Base-by-base conservation (phyloP, 1,140 invertebrate species). In the Cydia strobilella region DNA sequence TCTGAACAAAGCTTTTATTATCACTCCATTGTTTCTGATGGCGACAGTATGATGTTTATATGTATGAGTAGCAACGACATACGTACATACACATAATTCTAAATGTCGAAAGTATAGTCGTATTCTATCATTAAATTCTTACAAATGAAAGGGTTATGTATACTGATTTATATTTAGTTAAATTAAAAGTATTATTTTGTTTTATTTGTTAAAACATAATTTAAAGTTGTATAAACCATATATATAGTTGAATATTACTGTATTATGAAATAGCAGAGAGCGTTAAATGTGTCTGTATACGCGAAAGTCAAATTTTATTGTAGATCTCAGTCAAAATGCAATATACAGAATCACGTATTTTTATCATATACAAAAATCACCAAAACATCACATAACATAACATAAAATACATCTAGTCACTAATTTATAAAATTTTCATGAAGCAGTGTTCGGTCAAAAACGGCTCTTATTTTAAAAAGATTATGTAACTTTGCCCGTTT, bases 351-450 rank as follows among this genome's bases (percentile, higher is more conserved):
- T 51, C n/a, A 13, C 6, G 15, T 51, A 51, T 51, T 18, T 51
- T n/a, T n/a, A n/a, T 51, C 48, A 51, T 12, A 59, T 59, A 7
- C 18, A 59, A 23, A 20, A 45, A 45, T 45, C 42, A 3, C 42
- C 13, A 3, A 45, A 45, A 15, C 42, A 39, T 39, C 48, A 59
- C 51, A 59, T n/a, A 51, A 45, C 1, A 1, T 3, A 48, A 15
- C 45, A 48, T 48, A 59, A 59, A 59, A 54, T 18, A 51, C n/a
- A 18, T 54, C 51, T 54, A 54, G 51, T 54, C 51, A 54, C 12
- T 48, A 15, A 54, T 54, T 54, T 54, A 18, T 54, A 54, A 20
- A 18, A 18, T 18, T 54, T 54, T 7, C 15, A 54, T 54, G 6
- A 54, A 54, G 15, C 48, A 51, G 48, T 51, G 15, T n/a, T 15